Percentiles rank a stretch among this genome's conserved stretches.
Evolutionary conservation across 2,797 vertebrate genomes (phyloP).

Genomic region (Sciaenops ocellatus): DNA sequence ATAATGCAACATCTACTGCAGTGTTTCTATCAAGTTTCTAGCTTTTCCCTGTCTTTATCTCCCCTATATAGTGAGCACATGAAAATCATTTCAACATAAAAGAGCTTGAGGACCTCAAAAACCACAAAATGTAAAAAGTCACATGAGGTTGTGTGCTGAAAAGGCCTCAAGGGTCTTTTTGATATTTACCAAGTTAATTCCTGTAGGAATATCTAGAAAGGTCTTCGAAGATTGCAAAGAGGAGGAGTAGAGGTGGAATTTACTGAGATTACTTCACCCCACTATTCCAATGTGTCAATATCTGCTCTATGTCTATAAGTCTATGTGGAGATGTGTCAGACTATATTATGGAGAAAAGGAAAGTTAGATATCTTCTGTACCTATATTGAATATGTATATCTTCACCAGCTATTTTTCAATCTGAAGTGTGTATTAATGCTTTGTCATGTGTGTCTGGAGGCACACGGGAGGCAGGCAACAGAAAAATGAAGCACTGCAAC

Average conservation of each 20-base stretch:
- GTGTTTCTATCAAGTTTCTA: background rate
- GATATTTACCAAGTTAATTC: conserved; percentile 50
- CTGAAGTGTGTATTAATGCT: background rate
- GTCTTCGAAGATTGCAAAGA: conserved; percentile 28
- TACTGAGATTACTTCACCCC: conserved; percentile 17
- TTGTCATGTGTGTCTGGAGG: background rate
- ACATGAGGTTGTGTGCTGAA: conserved; percentile 21
- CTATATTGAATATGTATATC: background rate
- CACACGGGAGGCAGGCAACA: background rate
- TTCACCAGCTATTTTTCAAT: background rate
- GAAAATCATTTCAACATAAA: conserved; percentile 14
- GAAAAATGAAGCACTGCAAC: background rate
- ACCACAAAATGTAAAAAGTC: conserved; percentile 20
- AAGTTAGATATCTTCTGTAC: background rate
- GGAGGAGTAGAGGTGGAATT: conserved; percentile 18
- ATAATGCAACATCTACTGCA: background rate
- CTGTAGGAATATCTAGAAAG: conserved; percentile 37
- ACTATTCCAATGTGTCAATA: background rate
- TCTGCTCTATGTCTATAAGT: conserved; percentile 9
- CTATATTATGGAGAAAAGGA: background rate
- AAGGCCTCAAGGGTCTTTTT: conserved; percentile 25
- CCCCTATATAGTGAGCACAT: background rate
- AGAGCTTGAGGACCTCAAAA: conserved; percentile 27
- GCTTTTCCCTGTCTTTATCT: conserved; percentile 8
- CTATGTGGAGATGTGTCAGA: background rate